Percentiles rank a stretch among this genome's conserved stretches.
phyloP scores from a whole-genome alignment of 2,113 vertebrate genomes.

The Pluvialis apricaria region DNA sequence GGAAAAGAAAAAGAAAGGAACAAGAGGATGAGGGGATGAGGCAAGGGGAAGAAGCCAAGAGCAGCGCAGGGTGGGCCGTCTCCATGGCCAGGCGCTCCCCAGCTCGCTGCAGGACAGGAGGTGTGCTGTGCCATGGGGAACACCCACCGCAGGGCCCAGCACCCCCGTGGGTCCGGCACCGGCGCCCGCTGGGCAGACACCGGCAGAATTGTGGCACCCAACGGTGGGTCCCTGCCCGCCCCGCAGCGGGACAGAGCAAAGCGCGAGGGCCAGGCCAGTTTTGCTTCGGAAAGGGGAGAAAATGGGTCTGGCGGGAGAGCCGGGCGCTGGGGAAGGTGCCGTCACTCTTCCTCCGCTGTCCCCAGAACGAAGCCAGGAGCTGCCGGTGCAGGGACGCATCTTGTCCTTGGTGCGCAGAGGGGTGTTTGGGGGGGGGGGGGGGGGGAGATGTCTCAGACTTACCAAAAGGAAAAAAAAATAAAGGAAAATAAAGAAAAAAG shows the following conservation, averaged over 20 bases:
- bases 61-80: background rate
- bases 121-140: background rate
- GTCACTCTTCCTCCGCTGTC: background rate
- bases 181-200: background rate
- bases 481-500: background rate
- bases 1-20: too few species aligned
- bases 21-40: too few species aligned
- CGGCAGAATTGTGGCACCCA: background rate
- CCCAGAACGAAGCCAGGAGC: background rate
- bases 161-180: too few species aligned
- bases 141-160: background rate
- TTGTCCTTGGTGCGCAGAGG: background rate
- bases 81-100: background rate
- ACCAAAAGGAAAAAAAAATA: background rate
- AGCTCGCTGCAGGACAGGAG: background rate
- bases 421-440: too few species aligned
- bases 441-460: background rate
- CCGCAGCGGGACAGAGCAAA: background rate
- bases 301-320: background rate
- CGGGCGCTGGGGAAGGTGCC: background rate
- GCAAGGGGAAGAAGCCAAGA: background rate
- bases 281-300: background rate
- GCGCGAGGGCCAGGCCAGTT: background rate
- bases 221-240: background rate
- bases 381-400: accelerated